These are phyloP conservation scores for Harpagus bidentatus DNA, from an alignment of 2,113 vertebrate species.

Conservation along the genomic window DNA sequence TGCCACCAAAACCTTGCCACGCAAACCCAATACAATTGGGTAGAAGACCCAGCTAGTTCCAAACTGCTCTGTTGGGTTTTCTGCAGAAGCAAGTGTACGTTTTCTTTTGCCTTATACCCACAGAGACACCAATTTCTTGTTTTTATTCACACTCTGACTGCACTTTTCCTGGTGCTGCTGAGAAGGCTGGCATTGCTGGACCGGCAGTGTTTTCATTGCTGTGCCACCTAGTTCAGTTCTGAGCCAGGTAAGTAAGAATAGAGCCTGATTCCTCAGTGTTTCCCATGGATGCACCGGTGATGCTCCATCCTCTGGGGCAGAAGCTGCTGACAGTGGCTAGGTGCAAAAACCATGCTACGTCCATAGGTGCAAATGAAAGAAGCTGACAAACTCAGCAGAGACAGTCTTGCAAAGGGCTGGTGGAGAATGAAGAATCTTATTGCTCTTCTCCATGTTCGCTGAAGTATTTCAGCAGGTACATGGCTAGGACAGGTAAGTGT, in stretches of 20 bases:
- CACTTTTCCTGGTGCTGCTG: neutral
- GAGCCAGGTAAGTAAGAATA: neutral
- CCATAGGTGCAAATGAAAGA: neutral
- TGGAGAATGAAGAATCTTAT: neutral
- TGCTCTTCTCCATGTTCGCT: neutral
- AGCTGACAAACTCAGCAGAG: neutral
- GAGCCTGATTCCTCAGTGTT: neutral
- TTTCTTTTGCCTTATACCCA: neutral
- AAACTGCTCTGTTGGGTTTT: neutral
- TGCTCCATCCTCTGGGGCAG: neutral
- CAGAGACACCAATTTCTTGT: neutral
- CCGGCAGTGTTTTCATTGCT: neutral
- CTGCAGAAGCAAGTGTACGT: neutral
- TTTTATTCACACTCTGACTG: neutral
- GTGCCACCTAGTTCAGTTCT: neutral
- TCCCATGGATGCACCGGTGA: neutral
- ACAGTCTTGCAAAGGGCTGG: neutral
- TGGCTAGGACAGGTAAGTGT: neutral
- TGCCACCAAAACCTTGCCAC: no score
- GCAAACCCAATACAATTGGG: no score
- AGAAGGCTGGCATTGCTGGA: neutral
- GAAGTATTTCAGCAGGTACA: neutral
- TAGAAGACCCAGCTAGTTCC: neutral
- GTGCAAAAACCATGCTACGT: neutral
- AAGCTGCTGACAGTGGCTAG: neutral